Base-by-base conservation (phyloP, 2,888 invertebrate genomes). In the Julus scanicus region DNA sequence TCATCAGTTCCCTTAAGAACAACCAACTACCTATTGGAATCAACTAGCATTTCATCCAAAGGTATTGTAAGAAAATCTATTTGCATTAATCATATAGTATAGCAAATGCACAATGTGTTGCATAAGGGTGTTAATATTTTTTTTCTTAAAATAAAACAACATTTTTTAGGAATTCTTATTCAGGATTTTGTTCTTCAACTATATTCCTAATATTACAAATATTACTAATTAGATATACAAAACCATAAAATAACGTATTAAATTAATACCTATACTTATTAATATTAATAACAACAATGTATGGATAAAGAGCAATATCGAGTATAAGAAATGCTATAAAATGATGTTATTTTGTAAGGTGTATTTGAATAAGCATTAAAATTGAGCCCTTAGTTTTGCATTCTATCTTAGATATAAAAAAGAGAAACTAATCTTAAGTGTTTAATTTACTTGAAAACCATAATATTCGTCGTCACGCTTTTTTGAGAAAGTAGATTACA, bases 401-500 rank as follows among this genome's bases (percentile, higher is more conserved):
- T 53, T 1, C 20, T 29, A 11, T 29, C 29, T 71, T 20, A 1
- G 71, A n/a, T 29, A 29, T 71, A 71, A 71, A 71, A 29, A 20
- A 29, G 20, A 29, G 4, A 2, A 20, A 29, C 1, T 29, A 63
- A 3, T 8, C 29, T 2, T 71, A 29, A 29, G 9, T 11, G 20
- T 71, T n/a, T 29, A 5, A 29, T 71, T 63, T 63, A 63, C 63
- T n/a, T n/a, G 17, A 3, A 63, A 4, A n/a, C 0, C n/a, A n/a
- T n/a, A n/a, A 63, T 3, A 17, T 63, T 71, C 20, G 29, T 29
- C 20, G 71, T 71, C 2, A 71, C 29, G 71, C 29, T 9, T 71
- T 71, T 71, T 71, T 71, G 20, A 71, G 71, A 71, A 71, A 71
- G n/a, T n/a, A 71, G 71, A 71, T 29, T 29, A 71, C 29, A 71